Evolutionary conservation across 2,797 vertebrate genomes (phyloP), one percentile per base, ranked within the genome.

Genomic region (Moxostoma hubbsi): DNA sequence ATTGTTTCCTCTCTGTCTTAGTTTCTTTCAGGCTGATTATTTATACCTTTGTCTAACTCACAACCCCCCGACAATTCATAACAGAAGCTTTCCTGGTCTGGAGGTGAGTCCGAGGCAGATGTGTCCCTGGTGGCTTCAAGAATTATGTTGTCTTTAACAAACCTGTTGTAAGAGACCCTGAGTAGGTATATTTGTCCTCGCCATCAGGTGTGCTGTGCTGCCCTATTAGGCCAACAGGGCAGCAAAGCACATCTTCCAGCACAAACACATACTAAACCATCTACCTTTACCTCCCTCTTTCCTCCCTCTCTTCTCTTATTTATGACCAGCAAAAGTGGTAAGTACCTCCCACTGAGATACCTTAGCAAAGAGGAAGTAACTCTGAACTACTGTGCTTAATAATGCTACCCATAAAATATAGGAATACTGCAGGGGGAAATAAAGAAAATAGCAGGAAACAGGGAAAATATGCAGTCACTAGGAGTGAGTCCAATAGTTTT

Each of bases 191-290:
- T 82, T 75, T 64, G 51, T 75, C 46, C 69, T 82, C 12, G 13
- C 68, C 81, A 80, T 85, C 89, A 91, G 90, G 88, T 93, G 88
- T 93, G 83, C 88, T 85, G 88, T 93, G 82, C 87, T 85, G 84
- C 75, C 79, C 82, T 84, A 84, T 81, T 85, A 89, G 87, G 83
- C 87, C 82, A 81, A 46, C 4, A 36, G 36, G 36, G 36, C 36
- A 36, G 36, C 36, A 36, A 3, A 36, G 36, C 36, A 36, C 36
- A 36, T 4, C 85, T 90, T 88, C 87, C 88, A 85, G 83, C 70
- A 87, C 83, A 55, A 73, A 84, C 86, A 85, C 68, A 55, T 80
- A 80, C 82, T 71, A 72, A 74, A 66, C 36, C 62, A 64, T 66
- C 62, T 15, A 73, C 50, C 24, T 11, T 54, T 13, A 73, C 57